These are phyloP conservation scores for Coenonympha glycerion DNA, from an alignment of 2,888 invertebrate genomes.

Conservation along the genomic window DNA sequence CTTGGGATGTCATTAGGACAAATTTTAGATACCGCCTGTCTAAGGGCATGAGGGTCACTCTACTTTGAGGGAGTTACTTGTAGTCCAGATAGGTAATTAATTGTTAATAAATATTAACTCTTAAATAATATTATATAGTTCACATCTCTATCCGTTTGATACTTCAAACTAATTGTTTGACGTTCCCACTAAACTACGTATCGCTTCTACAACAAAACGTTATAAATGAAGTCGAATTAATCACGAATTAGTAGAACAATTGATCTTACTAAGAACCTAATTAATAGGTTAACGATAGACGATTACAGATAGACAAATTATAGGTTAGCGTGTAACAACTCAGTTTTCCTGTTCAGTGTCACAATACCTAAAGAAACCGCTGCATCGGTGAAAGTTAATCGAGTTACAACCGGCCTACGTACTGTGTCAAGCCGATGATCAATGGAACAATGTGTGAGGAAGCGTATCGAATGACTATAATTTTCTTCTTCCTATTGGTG, in stretches of 20 bases:
- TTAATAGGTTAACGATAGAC: constrained; percentile 5
- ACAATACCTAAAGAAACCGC: constrained; percentile 15
- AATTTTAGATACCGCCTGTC: too few relatives aligned
- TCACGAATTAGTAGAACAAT: not conserved
- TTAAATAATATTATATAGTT: too few relatives aligned
- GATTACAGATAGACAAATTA: constrained; percentile 3
- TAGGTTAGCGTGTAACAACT: constrained; percentile 10
- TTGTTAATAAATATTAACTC: too few relatives aligned
- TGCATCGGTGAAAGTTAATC: constrained; percentile 16
- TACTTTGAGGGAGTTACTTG: too few relatives aligned
- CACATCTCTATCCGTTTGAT: too few relatives aligned
- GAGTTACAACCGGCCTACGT: constrained; percentile 1
- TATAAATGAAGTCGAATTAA: not conserved
- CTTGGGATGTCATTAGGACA: too few relatives aligned
- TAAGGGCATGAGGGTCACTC: too few relatives aligned
- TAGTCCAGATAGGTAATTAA: too few relatives aligned
- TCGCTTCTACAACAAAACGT: too few relatives aligned
- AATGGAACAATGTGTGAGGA: constrained; percentile 19
- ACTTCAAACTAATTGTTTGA: too few relatives aligned
- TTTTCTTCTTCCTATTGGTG: constrained; percentile 19
- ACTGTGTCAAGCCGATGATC: constrained; percentile 8
- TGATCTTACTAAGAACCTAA: not conserved
- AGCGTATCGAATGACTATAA: constrained; percentile 8
- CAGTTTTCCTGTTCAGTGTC: constrained; percentile 9
- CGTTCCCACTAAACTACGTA: too few relatives aligned